These are phyloP conservation scores for Pristionchus arcanus DNA, from an alignment of 2,888 invertebrate genomes.

Conservation along the genomic window DNA sequence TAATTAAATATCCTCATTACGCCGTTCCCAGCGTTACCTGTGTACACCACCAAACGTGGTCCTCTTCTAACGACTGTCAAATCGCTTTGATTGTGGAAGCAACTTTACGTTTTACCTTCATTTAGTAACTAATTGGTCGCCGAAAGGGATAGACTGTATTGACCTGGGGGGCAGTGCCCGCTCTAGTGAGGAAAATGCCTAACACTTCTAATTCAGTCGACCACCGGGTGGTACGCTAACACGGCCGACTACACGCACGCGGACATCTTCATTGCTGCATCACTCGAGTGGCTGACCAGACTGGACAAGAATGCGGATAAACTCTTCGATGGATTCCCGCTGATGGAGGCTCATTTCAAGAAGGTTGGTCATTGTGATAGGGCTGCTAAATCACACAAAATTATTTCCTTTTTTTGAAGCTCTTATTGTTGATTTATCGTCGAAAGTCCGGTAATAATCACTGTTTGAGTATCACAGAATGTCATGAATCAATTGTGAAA, in stretches of 20 bases:
- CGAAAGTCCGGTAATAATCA: too few relatives aligned
- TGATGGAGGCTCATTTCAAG: constrained; percentile 34
- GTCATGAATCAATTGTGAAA: too few relatives aligned
- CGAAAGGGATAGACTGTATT: too few relatives aligned
- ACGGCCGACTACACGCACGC: not conserved
- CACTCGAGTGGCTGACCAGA: constrained; percentile 1
- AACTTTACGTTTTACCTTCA: too few relatives aligned
- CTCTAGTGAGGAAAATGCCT: too few relatives aligned
- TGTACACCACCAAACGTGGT: not conserved
- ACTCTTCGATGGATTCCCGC: constrained; percentile 2
- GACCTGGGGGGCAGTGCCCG: too few relatives aligned
- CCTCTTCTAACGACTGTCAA: too few relatives aligned
- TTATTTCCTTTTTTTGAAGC: too few relatives aligned
- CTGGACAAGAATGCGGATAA: not conserved
- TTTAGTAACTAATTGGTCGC: too few relatives aligned
- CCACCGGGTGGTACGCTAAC: constrained; percentile 20
- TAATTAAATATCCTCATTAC: not conserved
- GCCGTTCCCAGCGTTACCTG: not conserved
- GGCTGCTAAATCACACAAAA: too few relatives aligned
- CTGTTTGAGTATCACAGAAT: too few relatives aligned
- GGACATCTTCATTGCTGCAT: not conserved
- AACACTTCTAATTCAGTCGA: not conserved
- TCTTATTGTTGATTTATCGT: too few relatives aligned
- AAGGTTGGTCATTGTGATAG: not conserved
- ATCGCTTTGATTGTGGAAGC: not conserved